phyloP scores from a whole-genome alignment of 1,140 invertebrate species.

The Pseudomyrmex dendroicus region DNA sequence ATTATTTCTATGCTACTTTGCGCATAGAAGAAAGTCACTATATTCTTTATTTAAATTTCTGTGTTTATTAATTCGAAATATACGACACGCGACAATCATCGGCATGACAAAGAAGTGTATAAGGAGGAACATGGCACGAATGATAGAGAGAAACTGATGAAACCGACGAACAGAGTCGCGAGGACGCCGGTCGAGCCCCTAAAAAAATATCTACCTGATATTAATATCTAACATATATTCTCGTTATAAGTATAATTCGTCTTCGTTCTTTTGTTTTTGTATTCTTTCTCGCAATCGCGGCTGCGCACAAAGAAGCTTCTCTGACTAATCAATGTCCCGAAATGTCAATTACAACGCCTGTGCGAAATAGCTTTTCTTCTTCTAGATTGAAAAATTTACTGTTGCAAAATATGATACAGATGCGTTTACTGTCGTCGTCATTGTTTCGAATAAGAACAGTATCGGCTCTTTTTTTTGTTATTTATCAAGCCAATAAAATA shows the following conservation, averaged over 20 bases:
- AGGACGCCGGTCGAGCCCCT: conserved; percentile 53
- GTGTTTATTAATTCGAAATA: no score
- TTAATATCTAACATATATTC: no score
- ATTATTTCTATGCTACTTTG: no score
- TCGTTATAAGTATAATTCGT: conserved; percentile 33
- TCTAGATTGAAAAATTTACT: conserved; percentile 20
- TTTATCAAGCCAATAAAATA: no score
- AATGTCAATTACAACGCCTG: conserved; percentile 7
- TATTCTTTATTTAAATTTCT: no score
- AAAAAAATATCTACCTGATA: conserved; percentile 26
- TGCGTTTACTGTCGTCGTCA: conserved; percentile 14
- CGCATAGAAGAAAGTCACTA: no score
- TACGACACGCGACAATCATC: not conserved
- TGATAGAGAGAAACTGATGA: not conserved
- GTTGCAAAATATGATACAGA: conserved; percentile 63
- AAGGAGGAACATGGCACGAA: not conserved
- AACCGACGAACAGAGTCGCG: conserved; percentile 46
- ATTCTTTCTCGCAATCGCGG: conserved; percentile 22
- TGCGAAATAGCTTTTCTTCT: conserved; percentile 47
- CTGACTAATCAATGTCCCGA: conserved; percentile 41
- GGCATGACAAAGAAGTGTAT: conserved; percentile 1
- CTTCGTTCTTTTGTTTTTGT: conserved; percentile 18
- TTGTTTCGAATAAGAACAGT: no score
- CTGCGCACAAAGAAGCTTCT: not conserved
- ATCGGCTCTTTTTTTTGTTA: no score